Evolutionary conservation across 2,888 invertebrate genomes (phyloP).

Genomic region (Lithodes maja): DNA sequence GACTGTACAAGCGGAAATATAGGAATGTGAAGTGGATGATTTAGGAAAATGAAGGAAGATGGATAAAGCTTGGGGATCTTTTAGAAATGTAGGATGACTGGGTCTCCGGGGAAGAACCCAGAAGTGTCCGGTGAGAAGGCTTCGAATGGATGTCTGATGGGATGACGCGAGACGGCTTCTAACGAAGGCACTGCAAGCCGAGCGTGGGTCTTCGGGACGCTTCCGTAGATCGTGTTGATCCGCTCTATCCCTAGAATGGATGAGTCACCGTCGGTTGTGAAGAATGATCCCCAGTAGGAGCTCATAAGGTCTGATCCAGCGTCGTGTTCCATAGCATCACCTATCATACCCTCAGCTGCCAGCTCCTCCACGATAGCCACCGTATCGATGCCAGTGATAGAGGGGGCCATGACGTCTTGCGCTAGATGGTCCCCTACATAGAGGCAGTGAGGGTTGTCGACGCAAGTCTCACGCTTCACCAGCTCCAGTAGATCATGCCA

Average conservation of each 20-base stretch:
- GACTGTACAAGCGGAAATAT: background rate
- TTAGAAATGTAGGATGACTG: constrained; percentile 67
- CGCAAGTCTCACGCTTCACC: constrained; percentile 80
- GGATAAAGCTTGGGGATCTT: background rate
- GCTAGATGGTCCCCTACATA: constrained; percentile 87
- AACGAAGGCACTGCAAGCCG: constrained; percentile 61
- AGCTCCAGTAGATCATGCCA: constrained; percentile 74
- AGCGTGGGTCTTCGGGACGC: constrained; percentile 46
- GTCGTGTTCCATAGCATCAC: constrained; percentile 65
- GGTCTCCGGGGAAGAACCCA: constrained; percentile 68
- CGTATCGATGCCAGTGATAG: constrained; percentile 58
- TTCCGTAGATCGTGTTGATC: constrained; percentile 66
- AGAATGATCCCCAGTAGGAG: constrained; percentile 69
- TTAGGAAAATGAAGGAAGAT: background rate
- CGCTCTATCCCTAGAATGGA: constrained; percentile 59
- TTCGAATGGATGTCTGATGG: constrained; percentile 65
- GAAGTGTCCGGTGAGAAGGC: constrained; percentile 62
- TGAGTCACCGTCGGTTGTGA: constrained; percentile 61
- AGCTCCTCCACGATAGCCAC: constrained; percentile 69
- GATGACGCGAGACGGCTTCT: constrained; percentile 58
- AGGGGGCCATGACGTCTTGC: constrained; percentile 79
- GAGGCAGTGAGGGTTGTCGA: constrained; percentile 78
- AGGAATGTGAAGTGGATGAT: background rate
- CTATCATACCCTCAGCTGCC: constrained; percentile 68
- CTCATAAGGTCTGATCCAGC: constrained; percentile 68